phyloP scores from a whole-genome alignment of 1,140 invertebrate genomes.

The Bactericera cockerelli region DNA sequence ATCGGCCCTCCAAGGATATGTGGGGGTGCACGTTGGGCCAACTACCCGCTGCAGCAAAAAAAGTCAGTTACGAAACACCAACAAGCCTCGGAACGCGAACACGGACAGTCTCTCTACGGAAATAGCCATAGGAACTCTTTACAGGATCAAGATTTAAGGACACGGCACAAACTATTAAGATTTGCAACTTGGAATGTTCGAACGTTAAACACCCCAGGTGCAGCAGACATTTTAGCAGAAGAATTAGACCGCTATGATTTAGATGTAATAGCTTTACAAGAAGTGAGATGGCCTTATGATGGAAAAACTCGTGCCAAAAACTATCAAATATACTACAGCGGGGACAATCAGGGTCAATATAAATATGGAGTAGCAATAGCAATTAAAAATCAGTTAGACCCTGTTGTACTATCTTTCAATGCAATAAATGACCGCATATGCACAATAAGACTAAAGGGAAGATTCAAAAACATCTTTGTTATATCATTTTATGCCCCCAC shows the following conservation, averaged over 20 bases:
- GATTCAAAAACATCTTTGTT: conserved; percentile 15
- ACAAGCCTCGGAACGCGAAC: not conserved
- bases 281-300: conserved; percentile 15
- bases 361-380: conserved; percentile 13
- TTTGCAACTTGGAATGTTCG: conserved; percentile 18
- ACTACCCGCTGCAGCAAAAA: not conserved
- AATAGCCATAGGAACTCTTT: not conserved
- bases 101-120: not conserved
- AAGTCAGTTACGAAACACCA: not conserved
- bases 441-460: conserved; percentile 12
- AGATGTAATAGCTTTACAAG: conserved; percentile 18
- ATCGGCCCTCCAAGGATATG: not conserved
- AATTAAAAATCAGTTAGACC: conserved; percentile 9
- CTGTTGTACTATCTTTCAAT: conserved; percentile 11
- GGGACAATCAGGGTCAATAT: not conserved
- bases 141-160: not conserved
- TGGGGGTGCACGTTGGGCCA: not conserved
- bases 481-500: conserved; percentile 15
- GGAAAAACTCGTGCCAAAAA: conserved; percentile 7
- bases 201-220: conserved; percentile 12
- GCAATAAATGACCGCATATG: conserved; percentile 16
- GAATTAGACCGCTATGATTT: conserved; percentile 16
- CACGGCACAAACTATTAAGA: conserved; percentile 4
- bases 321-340: conserved; percentile 12
- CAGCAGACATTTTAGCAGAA: conserved; percentile 12